Conservation (phyloP, 2,797 vertebrate species). For the Tokudaia muenninki region DNA sequence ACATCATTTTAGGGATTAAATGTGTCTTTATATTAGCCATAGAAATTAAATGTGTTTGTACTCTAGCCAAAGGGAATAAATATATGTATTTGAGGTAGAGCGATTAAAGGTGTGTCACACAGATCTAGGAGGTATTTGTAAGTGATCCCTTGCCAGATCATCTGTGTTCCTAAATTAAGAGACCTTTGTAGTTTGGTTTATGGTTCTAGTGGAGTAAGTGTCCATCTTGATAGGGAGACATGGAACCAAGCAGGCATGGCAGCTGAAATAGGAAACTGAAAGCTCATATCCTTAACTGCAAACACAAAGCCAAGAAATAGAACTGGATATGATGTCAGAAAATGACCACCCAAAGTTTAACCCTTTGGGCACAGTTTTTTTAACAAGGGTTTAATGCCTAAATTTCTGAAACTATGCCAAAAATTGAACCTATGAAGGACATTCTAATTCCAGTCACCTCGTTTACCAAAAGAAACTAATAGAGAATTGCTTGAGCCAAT, state of each 20-base stretch:
- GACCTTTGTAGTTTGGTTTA: neutral
- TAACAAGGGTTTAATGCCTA: neutral
- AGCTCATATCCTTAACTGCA: neutral
- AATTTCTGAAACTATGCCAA: neutral
- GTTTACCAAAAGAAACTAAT: neutral
- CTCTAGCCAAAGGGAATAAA: no score
- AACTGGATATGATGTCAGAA: neutral
- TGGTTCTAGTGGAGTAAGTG: neutral
- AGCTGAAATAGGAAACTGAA: neutral
- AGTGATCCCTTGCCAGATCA: no score
- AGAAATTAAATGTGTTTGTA: no score
- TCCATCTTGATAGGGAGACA: neutral
- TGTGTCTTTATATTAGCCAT: no score
- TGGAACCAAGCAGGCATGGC: neutral
- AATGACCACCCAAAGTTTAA: neutral
- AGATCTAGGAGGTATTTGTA: no score
- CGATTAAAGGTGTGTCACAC: no score
- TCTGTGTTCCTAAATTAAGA: no score
- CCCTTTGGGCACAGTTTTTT: no score
- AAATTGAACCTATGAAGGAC: no score
- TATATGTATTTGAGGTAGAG: no score
- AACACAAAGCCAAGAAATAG: neutral
- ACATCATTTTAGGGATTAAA: neutral
- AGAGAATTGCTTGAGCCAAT: neutral
- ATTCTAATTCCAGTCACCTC: no score